Evolutionary conservation across 2,888 invertebrate species (phyloP).

Genomic region (Harmothoe impar): DNA sequence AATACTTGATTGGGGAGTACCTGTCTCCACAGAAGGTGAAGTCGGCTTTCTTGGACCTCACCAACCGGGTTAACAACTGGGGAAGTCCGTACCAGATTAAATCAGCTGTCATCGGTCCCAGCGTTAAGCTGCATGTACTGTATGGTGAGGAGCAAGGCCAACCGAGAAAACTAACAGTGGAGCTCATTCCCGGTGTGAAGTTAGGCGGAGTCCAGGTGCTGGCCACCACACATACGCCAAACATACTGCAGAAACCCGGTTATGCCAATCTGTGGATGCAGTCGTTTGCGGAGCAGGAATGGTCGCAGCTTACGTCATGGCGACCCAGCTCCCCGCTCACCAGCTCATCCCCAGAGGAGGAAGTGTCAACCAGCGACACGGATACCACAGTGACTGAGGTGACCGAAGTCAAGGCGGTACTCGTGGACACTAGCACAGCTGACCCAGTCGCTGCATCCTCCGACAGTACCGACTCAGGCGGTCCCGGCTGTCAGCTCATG

Average conservation of each 20-base stretch:
- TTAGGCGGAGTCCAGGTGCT: conserved; percentile 22
- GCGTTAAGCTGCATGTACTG: conserved; percentile 50
- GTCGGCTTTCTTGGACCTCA: conserved; percentile 48
- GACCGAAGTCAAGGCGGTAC: not conserved
- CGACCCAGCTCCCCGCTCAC: not conserved
- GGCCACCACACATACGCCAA: conserved; percentile 54
- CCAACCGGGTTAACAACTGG: conserved; percentile 60
- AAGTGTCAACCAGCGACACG: not conserved
- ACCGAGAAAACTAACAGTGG: conserved; percentile 38
- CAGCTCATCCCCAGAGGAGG: not conserved
- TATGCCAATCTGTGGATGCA: conserved; percentile 64
- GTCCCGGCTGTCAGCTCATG: conserved; percentile 57
- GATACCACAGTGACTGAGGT: not conserved
- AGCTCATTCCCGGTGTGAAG: conserved; percentile 59
- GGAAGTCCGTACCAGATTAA: conserved; percentile 32
- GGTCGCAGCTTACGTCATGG: not conserved
- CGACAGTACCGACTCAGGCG: not conserved
- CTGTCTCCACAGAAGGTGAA: conserved; percentile 62
- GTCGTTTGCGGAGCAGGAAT: conserved; percentile 59
- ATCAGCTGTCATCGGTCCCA: conserved; percentile 49
- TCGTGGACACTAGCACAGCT: not conserved
- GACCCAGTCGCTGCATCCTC: not conserved
- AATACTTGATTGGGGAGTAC: conserved; percentile 61
- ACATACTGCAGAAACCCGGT: not conserved
- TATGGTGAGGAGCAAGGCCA: conserved; percentile 52